These are phyloP conservation scores for Drosophila colorata DNA, from an alignment of 2,888 invertebrate genomes.

Conservation along the genomic window DNA sequence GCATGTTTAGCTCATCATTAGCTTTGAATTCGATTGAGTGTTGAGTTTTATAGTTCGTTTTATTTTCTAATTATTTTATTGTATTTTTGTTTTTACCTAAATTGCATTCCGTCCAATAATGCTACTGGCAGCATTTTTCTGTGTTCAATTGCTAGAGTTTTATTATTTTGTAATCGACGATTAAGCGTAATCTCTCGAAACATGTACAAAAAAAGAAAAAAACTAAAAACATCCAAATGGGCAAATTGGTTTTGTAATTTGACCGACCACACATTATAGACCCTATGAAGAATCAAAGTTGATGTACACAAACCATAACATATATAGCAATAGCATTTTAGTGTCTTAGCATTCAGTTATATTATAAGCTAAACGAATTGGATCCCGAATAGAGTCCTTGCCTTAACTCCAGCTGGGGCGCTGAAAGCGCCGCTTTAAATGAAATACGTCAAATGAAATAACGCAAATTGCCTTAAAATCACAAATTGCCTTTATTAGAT, in stretches of 20 bases:
- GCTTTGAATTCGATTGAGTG: slow-evolving; percentile 44
- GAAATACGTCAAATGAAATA: slow-evolving; percentile 19
- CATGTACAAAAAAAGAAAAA: slow-evolving; percentile 75
- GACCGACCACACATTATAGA: neutral
- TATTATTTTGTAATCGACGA: slow-evolving; percentile 32
- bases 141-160: slow-evolving; percentile 28
- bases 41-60: slow-evolving; percentile 50
- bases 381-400: slow-evolving; percentile 27
- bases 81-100: slow-evolving; percentile 48
- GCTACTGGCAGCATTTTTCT: slow-evolving; percentile 45
- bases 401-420: slow-evolving; percentile 40
- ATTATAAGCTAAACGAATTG: slow-evolving; percentile 25
- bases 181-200: slow-evolving; percentile 45
- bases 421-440: slow-evolving; percentile 44
- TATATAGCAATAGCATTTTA: slow-evolving; percentile 26
- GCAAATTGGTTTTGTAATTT: too few relatives aligned
- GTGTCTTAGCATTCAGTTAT: slow-evolving; percentile 37
- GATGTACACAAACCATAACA: slow-evolving; percentile 36
- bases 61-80: slow-evolving; percentile 38
- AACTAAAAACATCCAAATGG: slow-evolving; percentile 28
- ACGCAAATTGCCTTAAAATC: slow-evolving; percentile 65
- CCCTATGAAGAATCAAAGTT: slow-evolving; percentile 18
- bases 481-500: slow-evolving; percentile 82
- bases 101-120: slow-evolving; percentile 79
- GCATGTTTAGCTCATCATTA: slow-evolving; percentile 41